Percentiles rank a stretch among this genome's conserved stretches.
phyloP scores from a whole-genome alignment of 2,888 invertebrate species.

The Dryococelus australis region DNA sequence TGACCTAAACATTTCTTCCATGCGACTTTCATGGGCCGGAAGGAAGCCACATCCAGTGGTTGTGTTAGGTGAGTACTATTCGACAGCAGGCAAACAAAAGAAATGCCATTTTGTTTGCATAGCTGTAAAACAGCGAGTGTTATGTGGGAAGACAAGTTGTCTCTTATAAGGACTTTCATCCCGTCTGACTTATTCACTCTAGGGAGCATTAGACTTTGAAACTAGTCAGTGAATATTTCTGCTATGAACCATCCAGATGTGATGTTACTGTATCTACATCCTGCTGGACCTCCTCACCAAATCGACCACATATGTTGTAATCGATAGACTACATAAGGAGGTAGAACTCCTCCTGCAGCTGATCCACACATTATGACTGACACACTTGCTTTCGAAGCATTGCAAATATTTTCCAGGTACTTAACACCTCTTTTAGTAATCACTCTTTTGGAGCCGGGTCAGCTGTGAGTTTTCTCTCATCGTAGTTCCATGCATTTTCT shows the following conservation, averaged over 20 bases:
- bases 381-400: conserved; percentile 19
- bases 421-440: background rate
- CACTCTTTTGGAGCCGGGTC: background rate
- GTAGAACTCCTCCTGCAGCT: background rate
- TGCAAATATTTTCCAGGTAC: conserved; percentile 5
- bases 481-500: conserved; percentile 20
- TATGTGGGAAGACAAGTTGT: conserved; percentile 5
- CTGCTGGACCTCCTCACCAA: conserved; percentile 4
- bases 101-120: conserved; percentile 5
- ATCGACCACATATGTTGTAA: background rate
- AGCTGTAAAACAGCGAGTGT: background rate
- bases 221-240: conserved; percentile 6
- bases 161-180: conserved; percentile 12
- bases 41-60: too few species aligned
- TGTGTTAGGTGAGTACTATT: conserved; percentile 22
- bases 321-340: background rate
- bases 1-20: conserved; percentile 1
- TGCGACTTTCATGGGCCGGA: conserved; percentile 20
- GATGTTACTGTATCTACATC: background rate
- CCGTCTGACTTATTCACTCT: background rate
- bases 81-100: background rate
- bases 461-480: background rate
- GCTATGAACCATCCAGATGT: background rate
- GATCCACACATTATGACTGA: background rate
- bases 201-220: conserved; percentile 1